These are phyloP conservation scores for Malthinus flaveolus DNA, from an alignment of 2,888 invertebrate species.

Conservation along the genomic window DNA sequence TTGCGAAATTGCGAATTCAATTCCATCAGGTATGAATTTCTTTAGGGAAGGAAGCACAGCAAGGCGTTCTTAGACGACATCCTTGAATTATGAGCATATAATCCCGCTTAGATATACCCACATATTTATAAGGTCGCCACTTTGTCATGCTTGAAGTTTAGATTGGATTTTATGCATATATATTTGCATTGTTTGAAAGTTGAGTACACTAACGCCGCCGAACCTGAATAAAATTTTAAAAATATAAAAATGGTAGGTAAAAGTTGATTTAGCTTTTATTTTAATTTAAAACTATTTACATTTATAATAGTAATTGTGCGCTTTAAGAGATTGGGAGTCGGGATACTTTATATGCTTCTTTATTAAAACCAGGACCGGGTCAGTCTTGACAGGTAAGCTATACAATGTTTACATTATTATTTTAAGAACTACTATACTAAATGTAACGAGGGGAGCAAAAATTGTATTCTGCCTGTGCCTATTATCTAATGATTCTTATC, in stretches of 20 bases:
- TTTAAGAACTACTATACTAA: no score
- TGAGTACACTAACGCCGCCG: neutral
- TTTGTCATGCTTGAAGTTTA: constrained; percentile 57
- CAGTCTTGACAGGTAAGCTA: neutral
- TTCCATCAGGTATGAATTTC: constrained; percentile 33
- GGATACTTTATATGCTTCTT: no score
- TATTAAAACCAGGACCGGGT: no score
- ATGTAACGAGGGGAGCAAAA: no score
- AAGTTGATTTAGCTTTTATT: neutral
- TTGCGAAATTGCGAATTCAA: constrained; percentile 11
- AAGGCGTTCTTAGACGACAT: constrained; percentile 47
- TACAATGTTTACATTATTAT: no score
- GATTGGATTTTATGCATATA: constrained; percentile 55
- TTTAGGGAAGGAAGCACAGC: constrained; percentile 29
- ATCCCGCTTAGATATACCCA: constrained; percentile 54
- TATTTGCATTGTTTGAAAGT: constrained; percentile 40
- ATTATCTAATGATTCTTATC: no score
- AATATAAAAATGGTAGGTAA: no score
- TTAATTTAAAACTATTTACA: no score
- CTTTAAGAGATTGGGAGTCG: no score
- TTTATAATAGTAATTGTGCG: no score
- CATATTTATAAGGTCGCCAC: constrained; percentile 56
- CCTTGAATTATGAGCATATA: constrained; percentile 52
- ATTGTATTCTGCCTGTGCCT: no score
- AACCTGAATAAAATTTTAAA: no score